Evolutionary conservation across 2,888 invertebrate genomes (phyloP), one percentile per base, ranked within the genome.

Genomic region (Chaetogeoica ovagalla): DNA sequence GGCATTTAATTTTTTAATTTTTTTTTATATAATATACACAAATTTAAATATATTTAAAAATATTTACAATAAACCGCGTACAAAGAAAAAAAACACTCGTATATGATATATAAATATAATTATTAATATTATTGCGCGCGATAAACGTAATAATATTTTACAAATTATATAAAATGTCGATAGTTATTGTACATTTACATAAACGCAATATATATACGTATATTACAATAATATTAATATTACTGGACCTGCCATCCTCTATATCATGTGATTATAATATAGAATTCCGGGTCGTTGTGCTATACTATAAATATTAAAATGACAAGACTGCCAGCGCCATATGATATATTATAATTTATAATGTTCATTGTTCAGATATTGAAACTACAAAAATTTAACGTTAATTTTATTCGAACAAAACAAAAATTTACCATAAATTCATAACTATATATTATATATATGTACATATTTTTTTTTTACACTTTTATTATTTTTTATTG

Each of bases 41-140:
- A n/a, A n/a, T n/a, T 57, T 23, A 48, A 68, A 76, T 48, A 76
- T n/a, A n/a, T n/a, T n/a, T 59, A 68, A 60, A 76, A 76, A 68
- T 76, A 76, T 76, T 76, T 76, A 76, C 76, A 76, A 76, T 48
- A 76, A 60, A 60, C 6, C 59, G 15, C 30, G 59, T 60, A 30
- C 43, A n/a, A n/a, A n/a, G n/a, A n/a, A n/a, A n/a, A n/a, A n/a
- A 43, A 68, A 76, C 60, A 76, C 48, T 75, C 30, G 15, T 39
- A 62, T 72, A 48, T 57, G 66, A 8, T 68, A 68, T 66, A n/a
- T n/a, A n/a, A n/a, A n/a, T n/a, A n/a, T n/a, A n/a, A 66, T 66
- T 57, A 57, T 75, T 48, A 66, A 39, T 68, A 76, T 55, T 57
- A 65, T 74, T 23, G 23, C n/a, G 30, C 13, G 23, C 21, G 9